phyloP scores from a whole-genome alignment of 2,888 invertebrate species.

The Entomobrya multifasciata region DNA sequence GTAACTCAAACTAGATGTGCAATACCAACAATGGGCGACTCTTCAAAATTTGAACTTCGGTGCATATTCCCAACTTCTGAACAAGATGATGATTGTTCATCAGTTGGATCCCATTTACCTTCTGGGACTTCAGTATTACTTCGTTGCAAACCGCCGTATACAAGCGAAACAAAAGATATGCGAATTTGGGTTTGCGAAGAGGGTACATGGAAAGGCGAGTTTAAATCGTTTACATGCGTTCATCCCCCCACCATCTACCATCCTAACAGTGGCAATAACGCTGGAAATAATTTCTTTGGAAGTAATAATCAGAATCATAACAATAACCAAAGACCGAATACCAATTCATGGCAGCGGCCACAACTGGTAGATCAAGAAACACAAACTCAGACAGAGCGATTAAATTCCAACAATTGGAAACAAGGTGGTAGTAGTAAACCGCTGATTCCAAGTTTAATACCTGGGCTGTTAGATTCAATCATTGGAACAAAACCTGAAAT shows the following conservation, averaged over 20 bases:
- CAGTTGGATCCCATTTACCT: slow-evolving; percentile 11
- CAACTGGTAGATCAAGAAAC: neutral
- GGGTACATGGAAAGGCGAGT: slow-evolving; percentile 66
- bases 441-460: neutral
- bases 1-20: slow-evolving; percentile 29
- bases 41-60: slow-evolving; percentile 42
- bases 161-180: slow-evolving; percentile 15
- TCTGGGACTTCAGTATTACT: slow-evolving; percentile 50
- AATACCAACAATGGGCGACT: slow-evolving; percentile 50
- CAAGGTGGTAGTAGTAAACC: neutral
- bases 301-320: neutral
- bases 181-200: slow-evolving; percentile 63
- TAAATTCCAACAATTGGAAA: too few relatives aligned
- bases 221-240: slow-evolving; percentile 56
- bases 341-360: neutral
- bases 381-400: neutral
- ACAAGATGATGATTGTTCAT: slow-evolving; percentile 29
- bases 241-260: neutral
- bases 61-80: slow-evolving; percentile 36
- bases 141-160: slow-evolving; percentile 60
- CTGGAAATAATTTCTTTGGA: neutral
- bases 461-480: neutral
- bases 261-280: neutral
- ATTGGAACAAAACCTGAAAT: neutral
- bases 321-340: neutral